These are phyloP conservation scores for Catonia carolina DNA, from an alignment of 2,888 invertebrate species.

Conservation along the genomic window DNA sequence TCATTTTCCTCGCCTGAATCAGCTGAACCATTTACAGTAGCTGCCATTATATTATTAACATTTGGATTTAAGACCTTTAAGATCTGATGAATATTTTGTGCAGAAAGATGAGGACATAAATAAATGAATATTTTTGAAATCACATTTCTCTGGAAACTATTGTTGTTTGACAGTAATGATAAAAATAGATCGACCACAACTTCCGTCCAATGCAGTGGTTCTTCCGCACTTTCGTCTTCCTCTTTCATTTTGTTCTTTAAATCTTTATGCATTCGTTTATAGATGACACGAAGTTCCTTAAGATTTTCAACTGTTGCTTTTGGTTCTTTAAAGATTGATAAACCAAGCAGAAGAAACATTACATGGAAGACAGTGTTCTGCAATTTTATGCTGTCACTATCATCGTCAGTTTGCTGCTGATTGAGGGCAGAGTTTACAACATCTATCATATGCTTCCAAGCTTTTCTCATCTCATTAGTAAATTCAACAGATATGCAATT, in stretches of 20 bases:
- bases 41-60: neutral
- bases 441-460: neutral
- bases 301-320: neutral
- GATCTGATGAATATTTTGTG: slow-evolving; percentile 61
- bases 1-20: too few relatives aligned
- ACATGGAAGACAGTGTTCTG: slow-evolving; percentile 1
- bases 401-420: neutral
- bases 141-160: slow-evolving; percentile 61
- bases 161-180: slow-evolving; percentile 67
- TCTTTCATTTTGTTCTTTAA: neutral
- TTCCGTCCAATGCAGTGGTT: slow-evolving; percentile 73
- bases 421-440: neutral
- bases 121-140: slow-evolving; percentile 69
- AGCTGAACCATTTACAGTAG: too few relatives aligned
- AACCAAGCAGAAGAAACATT: slow-evolving; percentile 7
- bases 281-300: too few relatives aligned
- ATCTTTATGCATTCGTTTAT: neutral
- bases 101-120: slow-evolving; percentile 62
- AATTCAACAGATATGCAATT: slow-evolving; percentile 4
- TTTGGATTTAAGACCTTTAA: slow-evolving; percentile 40
- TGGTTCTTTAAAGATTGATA: slow-evolving; percentile 4
- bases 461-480: neutral
- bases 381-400: neutral
- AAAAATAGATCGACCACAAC: slow-evolving; percentile 73
- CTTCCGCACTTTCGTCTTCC: slow-evolving; percentile 39